A percentile compares a stretch with the other conserved stretches of the same genome.
These are phyloP conservation scores for Vanacampus margaritifer DNA, from an alignment of 2,113 vertebrate species.

Conservation along the genomic window DNA sequence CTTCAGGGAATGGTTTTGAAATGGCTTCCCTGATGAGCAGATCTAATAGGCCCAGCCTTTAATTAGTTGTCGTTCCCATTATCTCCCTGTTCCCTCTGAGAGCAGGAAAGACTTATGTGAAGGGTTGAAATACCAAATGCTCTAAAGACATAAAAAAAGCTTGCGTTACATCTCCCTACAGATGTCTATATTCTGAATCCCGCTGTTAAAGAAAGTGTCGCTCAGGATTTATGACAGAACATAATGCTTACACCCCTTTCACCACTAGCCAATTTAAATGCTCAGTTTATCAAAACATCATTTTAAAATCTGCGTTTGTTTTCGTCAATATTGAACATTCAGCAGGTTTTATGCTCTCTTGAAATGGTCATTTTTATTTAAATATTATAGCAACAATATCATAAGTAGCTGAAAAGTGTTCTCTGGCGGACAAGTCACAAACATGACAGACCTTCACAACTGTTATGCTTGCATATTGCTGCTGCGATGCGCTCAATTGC, in stretches of 20 bases:
- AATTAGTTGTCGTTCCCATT: slow-evolving; percentile 74
- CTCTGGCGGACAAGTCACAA: neutral
- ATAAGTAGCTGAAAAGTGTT: neutral
- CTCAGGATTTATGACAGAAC: neutral
- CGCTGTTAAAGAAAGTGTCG: neutral
- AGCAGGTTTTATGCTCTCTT: neutral
- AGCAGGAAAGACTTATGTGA: slow-evolving; percentile 28
- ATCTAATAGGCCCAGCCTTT: slow-evolving; percentile 61
- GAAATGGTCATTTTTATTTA: neutral
- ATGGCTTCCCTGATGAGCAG: slow-evolving; percentile 65
- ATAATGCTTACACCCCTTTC: neutral
- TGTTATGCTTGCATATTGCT: neutral
- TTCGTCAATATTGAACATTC: neutral
- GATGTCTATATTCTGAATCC: slow-evolving; percentile 17
- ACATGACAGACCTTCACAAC: neutral
- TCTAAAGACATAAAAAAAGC: slow-evolving; percentile 34
- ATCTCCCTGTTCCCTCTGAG: slow-evolving; percentile 58
- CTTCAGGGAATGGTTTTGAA: slow-evolving; percentile 57
- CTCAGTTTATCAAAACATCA: neutral
- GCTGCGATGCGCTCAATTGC: neutral
- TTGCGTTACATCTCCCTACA: slow-evolving; percentile 22
- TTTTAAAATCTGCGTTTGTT: neutral
- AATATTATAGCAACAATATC: neutral
- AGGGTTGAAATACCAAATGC: slow-evolving; percentile 29
- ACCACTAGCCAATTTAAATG: neutral